Evolutionary conservation across 2,797 vertebrate species (phyloP), one percentile per base, ranked within the genome.

Genomic region (Orientallactaga sibirica): DNA sequence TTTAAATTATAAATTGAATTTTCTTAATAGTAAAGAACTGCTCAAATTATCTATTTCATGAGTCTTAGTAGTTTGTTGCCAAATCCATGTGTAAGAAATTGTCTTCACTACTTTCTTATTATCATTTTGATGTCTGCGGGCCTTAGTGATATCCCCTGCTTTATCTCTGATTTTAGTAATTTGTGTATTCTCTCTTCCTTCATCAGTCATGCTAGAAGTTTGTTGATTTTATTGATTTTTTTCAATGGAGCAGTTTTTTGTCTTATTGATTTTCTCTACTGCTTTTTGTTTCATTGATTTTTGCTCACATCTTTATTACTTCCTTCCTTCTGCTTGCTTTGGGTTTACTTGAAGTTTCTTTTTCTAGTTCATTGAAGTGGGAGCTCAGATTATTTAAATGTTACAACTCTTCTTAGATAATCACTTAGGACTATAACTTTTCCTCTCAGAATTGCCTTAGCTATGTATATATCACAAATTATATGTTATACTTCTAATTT

Each of bases 221-320:
- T 91, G 94, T 95, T 92, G 73, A 94, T 95, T 94, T 92, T 90
- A 97, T 94, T 95, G 93, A 94, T 88, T 93, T 91, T 92, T 58
- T 91, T 84, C 88, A 90, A 96, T 94, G 95, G 87, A 95, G 74
- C 19, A 74, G 81, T 67, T 87, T 94, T 96, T 93, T 91, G 85
- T 95, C 85, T 84, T 81, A 95, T 91, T 94, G 96, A 96, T 94
- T 96, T 95, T 95, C 86, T 92, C 93, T 77, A 95, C 91, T 92
- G 74, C 62, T 94, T 90, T 97, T 91, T 81, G 90, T 92, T 92
- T 79, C 90, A 84, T 88, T 85, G 61, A 94, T 93, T 94, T 94
- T 55, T 93, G 27, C 66, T 95, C 80, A n/a, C 19, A 33, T 90
- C 79, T 94, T 95, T 92, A 95, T 95, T 91, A 94, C 91, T 96